phyloP scores from a whole-genome alignment of 2,888 invertebrate genomes.

The Lithophane leautieri region DNA sequence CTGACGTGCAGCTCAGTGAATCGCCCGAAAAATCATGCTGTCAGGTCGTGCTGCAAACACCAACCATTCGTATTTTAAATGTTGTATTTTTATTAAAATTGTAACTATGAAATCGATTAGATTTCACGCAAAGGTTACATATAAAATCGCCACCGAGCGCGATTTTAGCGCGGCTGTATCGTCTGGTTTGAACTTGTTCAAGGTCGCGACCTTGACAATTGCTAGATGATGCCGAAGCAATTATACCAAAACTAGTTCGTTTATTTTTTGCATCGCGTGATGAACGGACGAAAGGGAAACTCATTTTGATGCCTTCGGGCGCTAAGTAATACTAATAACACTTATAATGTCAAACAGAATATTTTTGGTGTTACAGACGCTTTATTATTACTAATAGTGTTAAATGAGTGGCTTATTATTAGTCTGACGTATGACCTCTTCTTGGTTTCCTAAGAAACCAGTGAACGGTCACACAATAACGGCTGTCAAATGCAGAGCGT shows the following conservation, averaged over 20 bases:
- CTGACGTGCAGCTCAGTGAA: no score
- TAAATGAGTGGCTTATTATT: neutral
- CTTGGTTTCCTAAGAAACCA: no score
- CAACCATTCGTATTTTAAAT: no score
- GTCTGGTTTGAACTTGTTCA: slow-evolving; percentile 70
- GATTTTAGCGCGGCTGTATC: slow-evolving; percentile 52
- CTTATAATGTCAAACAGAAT: slow-evolving; percentile 59
- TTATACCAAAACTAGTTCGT: slow-evolving; percentile 76
- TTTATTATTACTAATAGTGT: slow-evolving; percentile 10
- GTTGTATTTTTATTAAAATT: slow-evolving; percentile 10
- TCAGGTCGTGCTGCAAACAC: no score
- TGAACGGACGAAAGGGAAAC: slow-evolving; percentile 72
- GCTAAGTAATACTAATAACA: slow-evolving; percentile 51
- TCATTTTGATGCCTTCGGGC: slow-evolving; percentile 54
- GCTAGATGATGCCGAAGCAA: slow-evolving; percentile 70
- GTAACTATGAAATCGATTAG: no score
- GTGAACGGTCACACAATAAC: no score
- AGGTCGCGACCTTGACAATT: slow-evolving; percentile 76
- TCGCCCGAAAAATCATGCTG: no score
- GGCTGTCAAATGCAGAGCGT: no score
- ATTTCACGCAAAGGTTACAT: neutral
- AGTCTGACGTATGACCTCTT: neutral
- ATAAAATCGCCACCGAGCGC: slow-evolving; percentile 58
- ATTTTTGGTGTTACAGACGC: slow-evolving; percentile 36
- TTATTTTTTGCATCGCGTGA: slow-evolving; percentile 73